phyloP scores from a whole-genome alignment of 2,888 invertebrate species.

The Protodeltote pygarga region DNA sequence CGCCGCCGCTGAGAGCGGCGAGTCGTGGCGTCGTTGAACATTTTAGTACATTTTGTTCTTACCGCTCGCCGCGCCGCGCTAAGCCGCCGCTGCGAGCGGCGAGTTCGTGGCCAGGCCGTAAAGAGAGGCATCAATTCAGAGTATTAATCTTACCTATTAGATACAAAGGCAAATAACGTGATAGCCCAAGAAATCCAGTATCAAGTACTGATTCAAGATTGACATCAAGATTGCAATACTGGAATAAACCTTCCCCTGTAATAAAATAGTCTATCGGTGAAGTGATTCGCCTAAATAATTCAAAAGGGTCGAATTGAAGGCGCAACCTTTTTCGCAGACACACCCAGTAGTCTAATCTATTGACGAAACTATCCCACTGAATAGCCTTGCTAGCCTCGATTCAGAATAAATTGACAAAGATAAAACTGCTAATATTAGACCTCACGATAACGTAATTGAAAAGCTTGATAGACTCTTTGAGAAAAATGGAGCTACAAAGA shows the following conservation, averaged over 20 bases:
- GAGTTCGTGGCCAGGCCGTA: no score
- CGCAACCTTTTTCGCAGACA: slow-evolving; percentile 11
- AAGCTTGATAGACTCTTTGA: no score
- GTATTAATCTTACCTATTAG: no score
- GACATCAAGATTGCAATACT: not conserved
- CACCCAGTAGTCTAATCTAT: slow-evolving; percentile 8
- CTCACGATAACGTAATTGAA: not conserved
- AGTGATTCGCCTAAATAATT: slow-evolving; percentile 31
- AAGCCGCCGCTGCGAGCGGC: no score
- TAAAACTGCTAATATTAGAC: no score
- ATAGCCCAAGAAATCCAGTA: not conserved
- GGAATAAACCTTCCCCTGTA: not conserved
- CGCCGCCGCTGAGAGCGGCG: no score
- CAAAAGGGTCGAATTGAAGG: slow-evolving; percentile 12
- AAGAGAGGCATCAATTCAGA: no score
- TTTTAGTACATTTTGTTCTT: no score
- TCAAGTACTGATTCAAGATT: slow-evolving; percentile 5
- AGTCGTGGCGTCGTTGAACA: no score
- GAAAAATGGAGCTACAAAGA: no score
- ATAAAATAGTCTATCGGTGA: slow-evolving; percentile 16
- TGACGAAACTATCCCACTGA: slow-evolving; percentile 14
- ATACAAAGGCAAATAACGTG: no score
- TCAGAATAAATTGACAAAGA: not conserved
- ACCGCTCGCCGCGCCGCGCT: no score
- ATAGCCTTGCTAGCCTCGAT: not conserved